Evolutionary conservation across 1,140 invertebrate genomes (phyloP).

Genomic region (Leptoteleia sp.): DNA sequence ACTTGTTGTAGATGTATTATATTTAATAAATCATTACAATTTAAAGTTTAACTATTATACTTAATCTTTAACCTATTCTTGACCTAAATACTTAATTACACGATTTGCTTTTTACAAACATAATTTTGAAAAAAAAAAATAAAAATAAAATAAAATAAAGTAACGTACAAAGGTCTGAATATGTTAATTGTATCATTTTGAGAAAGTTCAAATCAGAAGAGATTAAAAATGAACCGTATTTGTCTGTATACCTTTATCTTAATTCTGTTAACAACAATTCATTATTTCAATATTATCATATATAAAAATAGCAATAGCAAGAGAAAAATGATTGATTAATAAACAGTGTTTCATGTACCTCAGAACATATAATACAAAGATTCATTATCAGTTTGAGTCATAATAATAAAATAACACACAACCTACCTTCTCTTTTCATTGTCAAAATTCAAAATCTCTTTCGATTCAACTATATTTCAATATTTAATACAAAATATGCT

Average conservation of each 20-base stretch:
- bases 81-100: conserved; percentile 52
- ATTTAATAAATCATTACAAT: conserved; percentile 36
- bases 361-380: conserved; percentile 6
- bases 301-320: conserved; percentile 36
- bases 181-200: conserved; percentile 48
- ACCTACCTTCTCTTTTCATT: too few relatives aligned
- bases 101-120: conserved; percentile 46
- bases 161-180: conserved; percentile 43
- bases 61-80: conserved; percentile 44
- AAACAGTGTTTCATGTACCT: conserved; percentile 6
- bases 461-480: too few relatives aligned
- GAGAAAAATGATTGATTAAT: conserved; percentile 15
- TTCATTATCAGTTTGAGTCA: conserved; percentile 13
- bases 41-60: conserved; percentile 42
- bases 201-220: conserved; percentile 37
- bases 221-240: conserved; percentile 52
- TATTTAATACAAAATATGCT: too few relatives aligned
- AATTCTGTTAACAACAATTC: conserved; percentile 35
- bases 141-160: too few relatives aligned
- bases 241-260: conserved; percentile 46
- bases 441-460: too few relatives aligned
- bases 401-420: too few relatives aligned
- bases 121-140: conserved; percentile 36
- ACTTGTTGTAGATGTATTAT: too few relatives aligned
- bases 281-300: conserved; percentile 39